These are phyloP conservation scores for Drosophila athabasca DNA, from an alignment of 1,140 invertebrate genomes.

Conservation along the genomic window DNA sequence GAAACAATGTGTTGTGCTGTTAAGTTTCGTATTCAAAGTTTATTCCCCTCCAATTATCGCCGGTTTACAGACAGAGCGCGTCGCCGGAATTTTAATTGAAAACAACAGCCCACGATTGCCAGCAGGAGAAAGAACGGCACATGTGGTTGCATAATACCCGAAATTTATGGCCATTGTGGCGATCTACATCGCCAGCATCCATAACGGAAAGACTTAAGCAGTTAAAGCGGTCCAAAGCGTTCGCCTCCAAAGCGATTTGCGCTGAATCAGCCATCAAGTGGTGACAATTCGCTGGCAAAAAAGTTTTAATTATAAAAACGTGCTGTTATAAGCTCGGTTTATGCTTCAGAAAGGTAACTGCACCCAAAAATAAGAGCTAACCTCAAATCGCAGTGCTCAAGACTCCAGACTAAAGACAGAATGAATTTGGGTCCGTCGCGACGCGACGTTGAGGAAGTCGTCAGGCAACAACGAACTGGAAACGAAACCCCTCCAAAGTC, in stretches of 20 bases:
- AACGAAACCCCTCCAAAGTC: slow-evolving; percentile 4
- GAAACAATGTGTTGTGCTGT: too few relatives aligned
- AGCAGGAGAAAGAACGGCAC: slow-evolving; percentile 26
- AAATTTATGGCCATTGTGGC: slow-evolving; percentile 29
- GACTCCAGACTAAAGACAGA: not conserved
- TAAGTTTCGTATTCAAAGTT: slow-evolving; percentile 8
- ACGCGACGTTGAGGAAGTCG: not conserved
- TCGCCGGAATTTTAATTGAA: slow-evolving; percentile 32
- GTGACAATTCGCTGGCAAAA: slow-evolving; percentile 35
- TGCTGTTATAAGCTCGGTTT: slow-evolving; percentile 33
- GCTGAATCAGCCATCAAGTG: slow-evolving; percentile 35
- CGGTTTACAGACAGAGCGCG: not conserved
- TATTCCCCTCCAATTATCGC: slow-evolving; percentile 15
- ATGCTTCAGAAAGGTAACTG: slow-evolving; percentile 26
- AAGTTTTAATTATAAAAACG: slow-evolving; percentile 49
- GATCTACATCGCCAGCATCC: slow-evolving; percentile 21
- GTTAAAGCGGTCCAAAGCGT: not conserved
- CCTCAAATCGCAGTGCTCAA: slow-evolving; percentile 19
- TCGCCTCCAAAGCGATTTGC: slow-evolving; percentile 14
- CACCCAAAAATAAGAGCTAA: slow-evolving; percentile 36
- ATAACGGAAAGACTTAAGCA: slow-evolving; percentile 5
- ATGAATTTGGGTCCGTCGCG: slow-evolving; percentile 8
- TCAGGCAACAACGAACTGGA: not conserved
- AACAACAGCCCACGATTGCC: not conserved
- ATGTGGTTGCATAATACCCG: slow-evolving; percentile 29